phyloP scores from a whole-genome alignment of 1,140 invertebrate genomes.

The Hypothenemus hampei region DNA sequence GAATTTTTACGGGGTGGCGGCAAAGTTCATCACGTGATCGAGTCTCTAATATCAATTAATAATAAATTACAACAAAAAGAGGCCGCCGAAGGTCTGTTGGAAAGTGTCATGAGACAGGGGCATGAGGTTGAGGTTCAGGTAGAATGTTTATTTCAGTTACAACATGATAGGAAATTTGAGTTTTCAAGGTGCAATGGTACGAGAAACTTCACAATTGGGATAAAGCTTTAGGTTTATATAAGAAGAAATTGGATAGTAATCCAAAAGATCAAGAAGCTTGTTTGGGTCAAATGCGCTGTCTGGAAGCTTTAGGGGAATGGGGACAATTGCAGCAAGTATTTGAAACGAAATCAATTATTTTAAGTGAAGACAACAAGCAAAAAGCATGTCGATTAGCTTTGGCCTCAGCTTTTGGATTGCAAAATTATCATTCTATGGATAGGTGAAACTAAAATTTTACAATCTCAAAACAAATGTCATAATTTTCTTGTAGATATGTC shows the following conservation, averaged over 20 bases:
- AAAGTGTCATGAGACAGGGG: conserved; percentile 83
- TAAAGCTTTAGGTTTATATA: conserved; percentile 85
- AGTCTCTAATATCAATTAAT: conserved; percentile 94
- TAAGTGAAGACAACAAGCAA: conserved; percentile 65
- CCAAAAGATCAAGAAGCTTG: conserved; percentile 70
- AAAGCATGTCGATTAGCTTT: conserved; percentile 89
- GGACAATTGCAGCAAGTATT: conserved; percentile 75
- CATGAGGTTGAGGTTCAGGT: conserved; percentile 71
- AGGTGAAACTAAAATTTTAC: conserved; percentile 39
- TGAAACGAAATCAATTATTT: conserved; percentile 67
- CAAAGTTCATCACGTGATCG: conserved; percentile 74
- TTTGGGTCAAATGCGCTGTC: conserved; percentile 83
- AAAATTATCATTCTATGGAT: conserved; percentile 90
- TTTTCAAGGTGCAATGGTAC: conserved; percentile 80
- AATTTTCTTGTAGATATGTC: conserved; percentile 56
- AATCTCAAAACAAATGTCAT: not conserved
- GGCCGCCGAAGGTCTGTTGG: conserved; percentile 87
- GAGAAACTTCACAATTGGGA: conserved; percentile 99
- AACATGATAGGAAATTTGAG: too few species aligned
- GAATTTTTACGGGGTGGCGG: conserved; percentile 68
- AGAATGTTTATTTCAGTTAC: not conserved
- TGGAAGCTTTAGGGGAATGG: conserved; percentile 98
- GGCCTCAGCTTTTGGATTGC: conserved; percentile 91
- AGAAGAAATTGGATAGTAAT: conserved; percentile 55
- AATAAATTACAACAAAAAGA: conserved; percentile 99